Evolutionary conservation across 2,797 vertebrate species (phyloP), one percentile per base, ranked within the genome.

Genomic region (Fundulus diaphanus): DNA sequence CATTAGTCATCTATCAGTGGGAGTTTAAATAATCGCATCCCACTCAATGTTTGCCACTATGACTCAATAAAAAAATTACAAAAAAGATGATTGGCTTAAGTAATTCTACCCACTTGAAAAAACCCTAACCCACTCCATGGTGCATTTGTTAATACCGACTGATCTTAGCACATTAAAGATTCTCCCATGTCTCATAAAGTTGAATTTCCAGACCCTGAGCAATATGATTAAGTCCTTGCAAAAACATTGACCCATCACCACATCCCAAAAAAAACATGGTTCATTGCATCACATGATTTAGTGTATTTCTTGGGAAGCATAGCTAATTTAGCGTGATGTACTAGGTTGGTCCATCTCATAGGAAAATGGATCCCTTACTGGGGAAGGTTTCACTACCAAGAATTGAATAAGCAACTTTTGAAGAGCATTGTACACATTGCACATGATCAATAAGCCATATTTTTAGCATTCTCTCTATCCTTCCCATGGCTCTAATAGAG

Each of bases 81-180:
- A n/a, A n/a, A n/a, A n/a, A 6, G 6, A 15, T n/a, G 52, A 81
- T 48, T 70, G 80, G 73, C 69, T 80, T 82, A 89, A 84, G 87
- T 86, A 83, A 82, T 81, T 79, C 82, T 81, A 15, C 67, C 68
- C 76, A 66, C 65, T 70, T 74, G 66, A 82, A 77, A 87, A 85
- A 91, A 88, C 7, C n/a, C n/a, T n/a, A n/a, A 35, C 22, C 87
- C 77, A 73, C 33, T 77, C 70, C 40, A 42, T 68, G 11, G 76
- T 66, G 42, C 33, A 49, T 76, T 54, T 75, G 72, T 79, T 69
- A 79, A 78, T 72, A 82, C 61, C 85, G 61, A 80, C 72, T 71
- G 40, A 31, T 61, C 29, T 52, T 59, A 74, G 46, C 2, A 22
- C 69, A 69, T 51, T 51, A 79, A 65, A 56, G 56, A 82, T 68